These are phyloP conservation scores for Tiliqua scincoides DNA, from an alignment of 2,113 vertebrate species.

Conservation along the genomic window DNA sequence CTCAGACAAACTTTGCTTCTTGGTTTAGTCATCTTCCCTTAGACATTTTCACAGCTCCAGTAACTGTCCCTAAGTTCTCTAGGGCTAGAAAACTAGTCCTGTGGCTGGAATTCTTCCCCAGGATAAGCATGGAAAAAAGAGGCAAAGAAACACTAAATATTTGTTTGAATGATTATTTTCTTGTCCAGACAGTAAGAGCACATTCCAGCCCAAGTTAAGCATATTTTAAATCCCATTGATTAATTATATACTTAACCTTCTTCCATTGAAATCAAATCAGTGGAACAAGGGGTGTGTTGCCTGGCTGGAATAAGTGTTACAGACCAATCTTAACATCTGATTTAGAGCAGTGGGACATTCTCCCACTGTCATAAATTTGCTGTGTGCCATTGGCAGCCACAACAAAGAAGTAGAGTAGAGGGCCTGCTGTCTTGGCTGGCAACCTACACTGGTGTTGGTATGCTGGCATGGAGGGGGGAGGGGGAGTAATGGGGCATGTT, in stretches of 20 bases:
- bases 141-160: no score
- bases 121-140: neutral
- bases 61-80: constrained; percentile 47
- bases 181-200: neutral
- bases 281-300: neutral
- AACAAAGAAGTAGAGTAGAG: no score
- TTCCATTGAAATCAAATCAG: neutral
- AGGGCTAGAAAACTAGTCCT: constrained; percentile 32
- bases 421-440: no score
- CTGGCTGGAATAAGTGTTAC: no score
- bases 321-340: no score
- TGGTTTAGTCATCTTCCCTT: constrained; percentile 47
- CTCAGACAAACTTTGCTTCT: constrained; percentile 38
- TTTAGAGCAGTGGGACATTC: no score
- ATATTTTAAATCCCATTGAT: neutral
- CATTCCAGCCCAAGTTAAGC: neutral
- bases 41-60: constrained; percentile 25
- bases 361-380: no score
- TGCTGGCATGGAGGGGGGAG: no score
- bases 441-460: no score
- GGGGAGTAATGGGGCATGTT: no score
- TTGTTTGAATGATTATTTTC: constrained; percentile 25
- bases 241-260: neutral
- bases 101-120: constrained; percentile 35
- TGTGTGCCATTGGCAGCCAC: no score